These are phyloP conservation scores for Pangasianodon gigas DNA, from an alignment of 2,113 vertebrate genomes.

Conservation along the genomic window DNA sequence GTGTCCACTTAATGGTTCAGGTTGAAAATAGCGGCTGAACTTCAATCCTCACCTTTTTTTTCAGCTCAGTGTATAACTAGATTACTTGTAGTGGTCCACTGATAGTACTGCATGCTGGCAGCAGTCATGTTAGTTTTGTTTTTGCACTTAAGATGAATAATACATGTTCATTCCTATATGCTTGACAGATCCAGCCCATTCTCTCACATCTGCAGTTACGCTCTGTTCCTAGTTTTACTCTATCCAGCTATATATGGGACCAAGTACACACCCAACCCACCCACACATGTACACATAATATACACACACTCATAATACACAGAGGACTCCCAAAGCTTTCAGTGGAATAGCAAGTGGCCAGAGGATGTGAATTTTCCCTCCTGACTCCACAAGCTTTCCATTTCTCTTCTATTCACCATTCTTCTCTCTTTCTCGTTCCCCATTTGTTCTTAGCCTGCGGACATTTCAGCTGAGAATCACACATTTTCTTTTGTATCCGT, in stretches of 20 bases:
- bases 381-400: neutral
- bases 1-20: neutral
- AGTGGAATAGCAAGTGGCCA: slow-evolving; percentile 14
- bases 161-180: slow-evolving; percentile 67
- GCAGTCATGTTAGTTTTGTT: slow-evolving; percentile 43
- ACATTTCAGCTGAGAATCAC: slow-evolving; percentile 14
- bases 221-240: slow-evolving; percentile 35
- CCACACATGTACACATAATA: slow-evolving; percentile 28
- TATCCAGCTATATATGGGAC: slow-evolving; percentile 30
- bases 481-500: slow-evolving; percentile 2
- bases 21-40: neutral
- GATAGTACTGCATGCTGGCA: neutral
- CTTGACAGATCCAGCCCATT: slow-evolving; percentile 56
- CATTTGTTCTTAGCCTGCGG: neutral
- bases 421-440: neutral
- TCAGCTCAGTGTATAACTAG: neutral
- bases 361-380: slow-evolving; percentile 11
- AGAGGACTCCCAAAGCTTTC: slow-evolving; percentile 21
- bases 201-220: slow-evolving; percentile 51
- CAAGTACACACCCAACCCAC: slow-evolving; percentile 33
- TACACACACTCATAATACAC: slow-evolving; percentile 29
- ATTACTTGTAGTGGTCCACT: neutral
- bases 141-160: slow-evolving; percentile 65
- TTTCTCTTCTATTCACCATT: neutral
- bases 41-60: neutral